Percentiles rank a stretch among this genome's conserved stretches.
These are phyloP conservation scores for Rosalia funebris DNA, from an alignment of 2,888 invertebrate genomes.

Conservation along the genomic window DNA sequence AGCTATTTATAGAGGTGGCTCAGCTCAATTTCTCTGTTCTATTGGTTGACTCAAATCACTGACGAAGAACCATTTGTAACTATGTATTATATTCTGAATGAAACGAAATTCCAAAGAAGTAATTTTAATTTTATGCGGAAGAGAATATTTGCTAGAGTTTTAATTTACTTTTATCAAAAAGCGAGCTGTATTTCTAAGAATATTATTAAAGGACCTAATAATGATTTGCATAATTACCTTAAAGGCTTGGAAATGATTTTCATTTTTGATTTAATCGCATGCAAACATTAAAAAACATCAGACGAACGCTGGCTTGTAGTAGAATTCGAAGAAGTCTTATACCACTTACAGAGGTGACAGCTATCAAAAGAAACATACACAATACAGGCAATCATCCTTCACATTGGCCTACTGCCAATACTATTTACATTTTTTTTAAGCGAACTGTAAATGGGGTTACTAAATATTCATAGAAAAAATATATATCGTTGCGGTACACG, in stretches of 20 bases:
- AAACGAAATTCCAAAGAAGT: no score
- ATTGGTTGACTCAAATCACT: no score
- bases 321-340: not conserved
- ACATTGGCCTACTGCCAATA: slow-evolving; percentile 9
- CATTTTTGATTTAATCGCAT: not conserved
- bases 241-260: not conserved
- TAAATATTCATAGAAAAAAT: slow-evolving; percentile 4
- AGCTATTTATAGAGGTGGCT: no score
- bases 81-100: no score
- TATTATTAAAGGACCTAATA: no score
- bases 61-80: no score
- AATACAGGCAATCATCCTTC: slow-evolving; percentile 1
- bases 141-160: no score
- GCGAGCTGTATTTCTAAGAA: no score
- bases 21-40: no score
- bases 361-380: not conserved
- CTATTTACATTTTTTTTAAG: slow-evolving; percentile 3
- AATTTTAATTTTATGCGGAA: no score
- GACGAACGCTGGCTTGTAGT: not conserved
- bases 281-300: not conserved
- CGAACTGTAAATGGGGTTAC: not conserved
- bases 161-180: no score
- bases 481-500: slow-evolving; percentile 6
- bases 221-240: not conserved
- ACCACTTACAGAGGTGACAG: not conserved